Percentiles rank a stretch among this genome's conserved stretches.
phyloP scores from a whole-genome alignment of 2,888 invertebrate genomes.

The Diaprepes abbreviatus region DNA sequence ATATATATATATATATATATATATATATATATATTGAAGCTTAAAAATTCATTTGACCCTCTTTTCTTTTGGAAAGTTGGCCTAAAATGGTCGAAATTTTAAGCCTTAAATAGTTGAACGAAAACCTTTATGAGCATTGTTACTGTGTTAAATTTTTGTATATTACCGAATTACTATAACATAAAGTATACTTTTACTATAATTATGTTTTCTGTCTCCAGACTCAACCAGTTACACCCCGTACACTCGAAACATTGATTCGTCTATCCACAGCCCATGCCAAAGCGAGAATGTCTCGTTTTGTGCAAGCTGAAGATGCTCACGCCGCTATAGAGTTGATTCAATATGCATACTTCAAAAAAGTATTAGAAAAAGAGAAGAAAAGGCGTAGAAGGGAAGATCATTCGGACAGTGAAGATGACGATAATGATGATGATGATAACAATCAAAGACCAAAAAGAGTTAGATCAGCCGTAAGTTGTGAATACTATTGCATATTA shows the following conservation, averaged over 20 bases:
- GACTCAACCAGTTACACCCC: constrained; percentile 98
- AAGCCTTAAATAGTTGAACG: no score
- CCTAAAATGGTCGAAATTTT: no score
- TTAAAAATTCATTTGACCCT: no score
- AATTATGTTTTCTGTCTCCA: constrained; percentile 64
- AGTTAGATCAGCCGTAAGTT: constrained; percentile 66
- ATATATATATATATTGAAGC: no score
- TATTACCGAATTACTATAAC: no score
- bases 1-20: no score
- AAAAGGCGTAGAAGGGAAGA: constrained; percentile 73
- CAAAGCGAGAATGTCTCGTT: constrained; percentile 90
- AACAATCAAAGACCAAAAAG: constrained; percentile 66
- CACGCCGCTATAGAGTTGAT: constrained; percentile 92
- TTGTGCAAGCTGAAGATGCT: constrained; percentile 89
- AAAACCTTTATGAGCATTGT: no score
- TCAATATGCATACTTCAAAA: constrained; percentile 96
- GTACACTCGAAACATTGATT: constrained; percentile 97
- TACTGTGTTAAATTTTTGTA: no score
- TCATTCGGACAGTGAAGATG: constrained; percentile 70
- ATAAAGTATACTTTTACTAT: not conserved
- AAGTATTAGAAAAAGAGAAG: constrained; percentile 86
- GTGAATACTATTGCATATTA: no score
- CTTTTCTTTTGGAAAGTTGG: no score
- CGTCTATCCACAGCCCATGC: constrained; percentile 98
- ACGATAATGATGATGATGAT: constrained; percentile 64